Conservation (phyloP, 1,140 invertebrate species). For the Lordiphosa clarofinis region DNA sequence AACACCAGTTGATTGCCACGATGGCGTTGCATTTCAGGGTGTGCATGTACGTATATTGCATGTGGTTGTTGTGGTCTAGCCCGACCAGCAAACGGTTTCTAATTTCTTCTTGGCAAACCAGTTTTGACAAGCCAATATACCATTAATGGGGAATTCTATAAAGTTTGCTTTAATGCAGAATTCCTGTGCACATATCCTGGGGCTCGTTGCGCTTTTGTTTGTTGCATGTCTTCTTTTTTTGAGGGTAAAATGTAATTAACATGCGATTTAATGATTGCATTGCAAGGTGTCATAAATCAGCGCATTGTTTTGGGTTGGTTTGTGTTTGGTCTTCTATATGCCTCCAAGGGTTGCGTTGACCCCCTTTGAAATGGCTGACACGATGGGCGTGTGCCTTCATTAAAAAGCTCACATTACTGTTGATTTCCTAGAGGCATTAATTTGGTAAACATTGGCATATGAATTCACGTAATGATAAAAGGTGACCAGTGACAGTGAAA, state of each 20-base stretch:
- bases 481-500: neutral
- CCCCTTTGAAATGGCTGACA: neutral
- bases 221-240: constrained; percentile 4
- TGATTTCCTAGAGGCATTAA: constrained; percentile 48
- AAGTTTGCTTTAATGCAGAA: constrained; percentile 22
- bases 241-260: constrained; percentile 50
- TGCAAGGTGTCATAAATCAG: constrained; percentile 61
- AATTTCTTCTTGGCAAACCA: constrained; percentile 44
- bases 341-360: constrained; percentile 12
- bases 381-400: constrained; percentile 26
- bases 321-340: constrained; percentile 1
- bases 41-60: constrained; percentile 50
- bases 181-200: constrained; percentile 20
- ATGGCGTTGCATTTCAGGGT: constrained; percentile 43
- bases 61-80: constrained; percentile 52
- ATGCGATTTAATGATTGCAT: constrained; percentile 59
- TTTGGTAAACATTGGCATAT: constrained; percentile 19
- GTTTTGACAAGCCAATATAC: constrained; percentile 49
- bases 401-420: constrained; percentile 55
- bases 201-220: constrained; percentile 4
- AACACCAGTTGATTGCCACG: constrained; percentile 71
- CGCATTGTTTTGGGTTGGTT: constrained; percentile 45
- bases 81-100: constrained; percentile 24
- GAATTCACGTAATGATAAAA: constrained; percentile 9
- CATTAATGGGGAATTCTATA: constrained; percentile 31